Percentiles rank a stretch among this genome's conserved stretches.
These are phyloP conservation scores for Athene noctua DNA, from an alignment of 2,113 vertebrate species.

Conservation along the genomic window DNA sequence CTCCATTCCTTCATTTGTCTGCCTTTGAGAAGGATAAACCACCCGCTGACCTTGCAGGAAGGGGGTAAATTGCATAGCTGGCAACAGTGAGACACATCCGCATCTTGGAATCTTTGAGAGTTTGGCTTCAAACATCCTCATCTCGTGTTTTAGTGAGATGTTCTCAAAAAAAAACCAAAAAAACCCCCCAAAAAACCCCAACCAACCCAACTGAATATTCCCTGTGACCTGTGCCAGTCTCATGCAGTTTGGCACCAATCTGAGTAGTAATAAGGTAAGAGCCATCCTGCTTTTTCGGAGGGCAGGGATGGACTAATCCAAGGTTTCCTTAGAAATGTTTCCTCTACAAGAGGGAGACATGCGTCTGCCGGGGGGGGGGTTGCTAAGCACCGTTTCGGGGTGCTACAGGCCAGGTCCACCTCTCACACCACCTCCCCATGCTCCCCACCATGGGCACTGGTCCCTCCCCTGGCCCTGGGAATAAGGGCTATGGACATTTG, in stretches of 20 bases:
- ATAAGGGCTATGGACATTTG: background rate
- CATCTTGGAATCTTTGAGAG: background rate
- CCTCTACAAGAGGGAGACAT: background rate
- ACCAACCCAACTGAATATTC: background rate
- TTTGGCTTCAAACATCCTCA: background rate
- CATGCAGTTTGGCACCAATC: background rate
- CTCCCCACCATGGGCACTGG: too few relatives aligned
- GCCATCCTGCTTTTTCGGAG: background rate
- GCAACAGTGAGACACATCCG: background rate
- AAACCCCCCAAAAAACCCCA: background rate
- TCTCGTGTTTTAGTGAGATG: background rate
- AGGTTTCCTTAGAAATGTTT: background rate
- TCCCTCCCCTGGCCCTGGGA: background rate
- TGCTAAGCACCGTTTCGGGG: rapidly evolving
- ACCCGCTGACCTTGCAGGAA: background rate
- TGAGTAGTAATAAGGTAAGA: background rate
- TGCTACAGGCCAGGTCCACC: background rate
- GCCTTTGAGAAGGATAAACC: conserved; percentile 23
- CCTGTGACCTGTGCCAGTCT: background rate
- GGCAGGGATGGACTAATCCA: background rate
- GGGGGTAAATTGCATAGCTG: background rate
- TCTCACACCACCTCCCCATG: background rate
- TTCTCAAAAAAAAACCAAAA: background rate
- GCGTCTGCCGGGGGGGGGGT: background rate
- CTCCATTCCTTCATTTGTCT: background rate